A percentile compares a stretch with the other conserved stretches of the same genome.
Conservation (phyloP, 2,797 vertebrate species). For the Numenius phaeopus region DNA sequence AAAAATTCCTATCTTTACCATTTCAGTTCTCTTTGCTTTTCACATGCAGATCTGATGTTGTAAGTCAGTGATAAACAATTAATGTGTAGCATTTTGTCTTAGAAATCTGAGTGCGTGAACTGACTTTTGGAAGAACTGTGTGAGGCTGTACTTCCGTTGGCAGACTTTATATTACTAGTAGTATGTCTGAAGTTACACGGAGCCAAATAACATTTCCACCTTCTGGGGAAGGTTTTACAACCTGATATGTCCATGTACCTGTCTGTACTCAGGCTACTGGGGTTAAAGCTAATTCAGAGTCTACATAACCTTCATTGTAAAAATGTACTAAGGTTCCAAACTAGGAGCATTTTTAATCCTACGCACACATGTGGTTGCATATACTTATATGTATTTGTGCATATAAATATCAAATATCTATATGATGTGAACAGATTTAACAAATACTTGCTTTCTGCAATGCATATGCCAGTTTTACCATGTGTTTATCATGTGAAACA, state of each 20-base stretch:
- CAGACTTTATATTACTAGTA: neutral
- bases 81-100: neutral
- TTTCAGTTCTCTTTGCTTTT: neutral
- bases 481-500: neutral
- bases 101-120: neutral
- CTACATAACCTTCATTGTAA: neutral
- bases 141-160: neutral
- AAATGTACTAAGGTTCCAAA: neutral
- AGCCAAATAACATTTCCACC: neutral
- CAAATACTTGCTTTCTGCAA: neutral
- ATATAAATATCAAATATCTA: neutral
- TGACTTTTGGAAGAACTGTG: fast-evolving
- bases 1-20: neutral
- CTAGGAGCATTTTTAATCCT: neutral
- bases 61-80: neutral
- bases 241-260: neutral
- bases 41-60: too few species aligned
- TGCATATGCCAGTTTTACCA: neutral
- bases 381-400: fast-evolving
- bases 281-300: neutral
- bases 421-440: neutral
- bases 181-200: neutral
- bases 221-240: neutral
- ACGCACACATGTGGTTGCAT: neutral
- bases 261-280: neutral